These are phyloP conservation scores for Plectropomus leopardus DNA, from an alignment of 2,113 vertebrate species.

Conservation along the genomic window DNA sequence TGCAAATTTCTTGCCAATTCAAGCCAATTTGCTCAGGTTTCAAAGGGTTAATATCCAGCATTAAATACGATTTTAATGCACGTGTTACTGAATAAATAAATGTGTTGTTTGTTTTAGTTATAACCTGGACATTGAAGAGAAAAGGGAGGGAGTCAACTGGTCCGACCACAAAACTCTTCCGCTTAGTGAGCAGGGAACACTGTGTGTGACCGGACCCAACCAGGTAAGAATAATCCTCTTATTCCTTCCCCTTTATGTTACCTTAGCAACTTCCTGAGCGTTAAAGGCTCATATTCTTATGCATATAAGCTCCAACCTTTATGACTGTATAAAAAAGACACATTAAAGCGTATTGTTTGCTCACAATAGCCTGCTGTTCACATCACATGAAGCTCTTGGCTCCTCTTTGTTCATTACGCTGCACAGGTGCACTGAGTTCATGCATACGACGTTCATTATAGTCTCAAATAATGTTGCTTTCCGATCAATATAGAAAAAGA, in stretches of 20 bases:
- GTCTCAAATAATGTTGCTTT: background rate
- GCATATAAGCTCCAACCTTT: background rate
- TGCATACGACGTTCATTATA: background rate
- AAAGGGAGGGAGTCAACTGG: conserved; percentile 85
- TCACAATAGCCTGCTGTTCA: background rate
- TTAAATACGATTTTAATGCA: conserved; percentile 26
- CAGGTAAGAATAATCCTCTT: conserved; percentile 76
- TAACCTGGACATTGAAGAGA: conserved; percentile 85
- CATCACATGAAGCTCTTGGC: background rate
- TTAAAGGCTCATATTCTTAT: background rate
- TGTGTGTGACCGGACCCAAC: conserved; percentile 83
- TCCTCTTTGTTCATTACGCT: background rate
- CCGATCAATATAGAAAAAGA: background rate
- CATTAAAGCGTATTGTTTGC: background rate
- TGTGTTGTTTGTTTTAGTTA: conserved; percentile 80
- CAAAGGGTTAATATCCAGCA: conserved; percentile 9
- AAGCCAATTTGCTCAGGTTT: no score
- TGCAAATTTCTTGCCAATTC: no score
- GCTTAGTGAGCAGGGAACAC: conserved; percentile 80
- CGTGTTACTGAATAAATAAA: conserved; percentile 21
- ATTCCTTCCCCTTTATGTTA: background rate
- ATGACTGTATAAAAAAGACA: background rate
- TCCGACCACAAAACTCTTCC: conserved; percentile 88
- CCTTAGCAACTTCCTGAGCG: background rate
- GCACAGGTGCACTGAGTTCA: background rate